Conservation (phyloP, 2,888 invertebrate species). For the Phengaris arion region DNA sequence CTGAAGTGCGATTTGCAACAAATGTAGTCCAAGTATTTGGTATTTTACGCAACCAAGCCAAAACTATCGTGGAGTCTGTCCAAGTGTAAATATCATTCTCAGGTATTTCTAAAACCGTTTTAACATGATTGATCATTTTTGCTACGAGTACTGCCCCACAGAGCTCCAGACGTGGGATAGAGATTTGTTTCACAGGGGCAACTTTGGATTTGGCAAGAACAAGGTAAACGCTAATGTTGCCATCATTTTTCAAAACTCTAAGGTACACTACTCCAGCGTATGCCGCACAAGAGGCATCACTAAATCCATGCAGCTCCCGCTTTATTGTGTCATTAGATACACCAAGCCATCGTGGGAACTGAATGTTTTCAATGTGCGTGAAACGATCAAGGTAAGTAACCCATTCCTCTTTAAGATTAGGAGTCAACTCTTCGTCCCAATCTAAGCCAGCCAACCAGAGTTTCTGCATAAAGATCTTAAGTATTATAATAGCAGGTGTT, state of each 20-base stretch:
- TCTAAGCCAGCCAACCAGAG: slow-evolving; percentile 33
- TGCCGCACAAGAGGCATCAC: slow-evolving; percentile 30
- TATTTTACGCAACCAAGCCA: slow-evolving; percentile 21
- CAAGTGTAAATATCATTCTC: slow-evolving; percentile 1
- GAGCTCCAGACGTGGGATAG: too few relatives aligned
- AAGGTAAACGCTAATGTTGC: slow-evolving; percentile 1
- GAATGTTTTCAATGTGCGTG: neutral
- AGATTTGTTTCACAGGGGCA: neutral
- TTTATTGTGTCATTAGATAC: neutral
- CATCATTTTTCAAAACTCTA: slow-evolving; percentile 23
- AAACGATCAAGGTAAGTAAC: slow-evolving; percentile 19
- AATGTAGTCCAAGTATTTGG: slow-evolving; percentile 23
- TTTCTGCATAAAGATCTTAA: slow-evolving; percentile 34
- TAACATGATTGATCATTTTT: neutral
- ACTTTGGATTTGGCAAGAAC: slow-evolving; percentile 4
- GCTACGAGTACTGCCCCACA: too few relatives aligned
- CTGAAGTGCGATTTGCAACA: slow-evolving; percentile 21
- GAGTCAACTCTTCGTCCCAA: slow-evolving; percentile 33
- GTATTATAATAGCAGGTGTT: slow-evolving; percentile 27
- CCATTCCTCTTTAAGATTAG: slow-evolving; percentile 29
- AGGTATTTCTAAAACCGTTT: neutral
- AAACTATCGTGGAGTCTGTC: slow-evolving; percentile 18
- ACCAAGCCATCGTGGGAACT: slow-evolving; percentile 16
- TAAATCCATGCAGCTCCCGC: slow-evolving; percentile 23
- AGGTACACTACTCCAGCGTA: slow-evolving; percentile 32